Evolutionary conservation across 2,888 invertebrate genomes (phyloP), one percentile per base, ranked within the genome.

Genomic region (Acanthacorydalis orientalis): DNA sequence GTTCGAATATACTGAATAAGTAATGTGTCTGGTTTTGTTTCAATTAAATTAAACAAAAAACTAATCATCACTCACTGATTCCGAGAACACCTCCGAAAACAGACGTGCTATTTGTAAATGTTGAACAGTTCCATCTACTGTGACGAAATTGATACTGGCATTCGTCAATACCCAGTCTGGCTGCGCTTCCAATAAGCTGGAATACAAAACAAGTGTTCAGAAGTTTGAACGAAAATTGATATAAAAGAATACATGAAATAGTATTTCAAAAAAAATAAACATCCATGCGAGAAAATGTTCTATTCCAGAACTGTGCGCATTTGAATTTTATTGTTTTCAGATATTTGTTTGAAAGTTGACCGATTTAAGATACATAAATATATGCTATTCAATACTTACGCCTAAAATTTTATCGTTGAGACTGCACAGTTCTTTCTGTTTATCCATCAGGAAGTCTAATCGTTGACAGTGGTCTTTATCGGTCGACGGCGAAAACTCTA

Each of bases 111-210:
- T 78, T 75, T 31, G 76, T 73, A 64, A 76, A 79, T 7, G 84
- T 81, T 49, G 87, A 83, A 67, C 91, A 91, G 65, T 91, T 91
- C 90, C 90, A 91, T 59, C 90, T 73, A 57, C 85, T 83, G 62
- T 83, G 80, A 50, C 79, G 72, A 63, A 92, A 91, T 69, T 92
- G 91, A 60, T 83, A 75, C 68, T 91, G 88, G 62, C 92, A 92
- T 64, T 92, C 91, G 55, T 87, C 85, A 49, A 91, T 81, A 4
- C 86, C 88, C 63, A 89, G 75, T 62, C 77, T 74, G 8, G 91
- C 90, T 12, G 90, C 91, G 15, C 77, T 74, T 50, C 83, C 80
- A 48, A 89, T 72, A 47, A 85, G 80, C 85, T 87, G 73, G 10
- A 73, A 72, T 54, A 58, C 57, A 53, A 51, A 39, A 23, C 6